Base-by-base conservation (phyloP, 1,140 invertebrate species). In the Sinonovacula constricta region DNA sequence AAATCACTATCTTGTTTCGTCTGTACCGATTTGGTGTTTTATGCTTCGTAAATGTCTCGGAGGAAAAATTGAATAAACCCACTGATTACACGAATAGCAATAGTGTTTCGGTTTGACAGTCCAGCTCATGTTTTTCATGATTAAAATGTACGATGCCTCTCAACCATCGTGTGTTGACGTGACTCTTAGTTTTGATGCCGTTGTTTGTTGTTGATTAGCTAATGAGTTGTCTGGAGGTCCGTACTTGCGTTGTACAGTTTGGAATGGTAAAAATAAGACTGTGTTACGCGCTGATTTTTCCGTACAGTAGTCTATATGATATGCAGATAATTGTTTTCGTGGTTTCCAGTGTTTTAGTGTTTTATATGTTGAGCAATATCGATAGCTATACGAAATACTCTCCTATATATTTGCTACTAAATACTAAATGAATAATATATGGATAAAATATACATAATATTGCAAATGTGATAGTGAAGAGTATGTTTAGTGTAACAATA, bases 1-100 rank as follows among this genome's bases (percentile, higher is more conserved):
- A n/a, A n/a, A n/a, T n/a, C n/a, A n/a, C n/a, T n/a, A n/a, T n/a
- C n/a, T n/a, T n/a, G n/a, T n/a, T n/a, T n/a, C n/a, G n/a, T n/a
- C n/a, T n/a, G 24, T 12, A 78, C 22, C n/a, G 74, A 33, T 12
- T 71, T 22, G 22, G 30, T 15, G 34, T 71, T 12, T 45, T 10
- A 45, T 45, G 39, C 39, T 45, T 45, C 39, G 39, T 45, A 45
- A 45, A 18, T 45, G 39, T 45, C 39, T 45, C 7, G 39, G 39
- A 45, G 7, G 39, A 45, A 45, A 45, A 45, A 45, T 45, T 45
- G 39, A 45, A 45, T 45, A 45, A 45, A 45, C 39, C 39, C 39
- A 45, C 18, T 45, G 39, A 45, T 45, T 45, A 45, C 39, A 45
- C 39, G 39, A 45, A 45, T 45, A 7, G 39, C 39, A 45, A 45